Conservation (phyloP, 2,888 invertebrate species). For the Noctua janthe region DNA sequence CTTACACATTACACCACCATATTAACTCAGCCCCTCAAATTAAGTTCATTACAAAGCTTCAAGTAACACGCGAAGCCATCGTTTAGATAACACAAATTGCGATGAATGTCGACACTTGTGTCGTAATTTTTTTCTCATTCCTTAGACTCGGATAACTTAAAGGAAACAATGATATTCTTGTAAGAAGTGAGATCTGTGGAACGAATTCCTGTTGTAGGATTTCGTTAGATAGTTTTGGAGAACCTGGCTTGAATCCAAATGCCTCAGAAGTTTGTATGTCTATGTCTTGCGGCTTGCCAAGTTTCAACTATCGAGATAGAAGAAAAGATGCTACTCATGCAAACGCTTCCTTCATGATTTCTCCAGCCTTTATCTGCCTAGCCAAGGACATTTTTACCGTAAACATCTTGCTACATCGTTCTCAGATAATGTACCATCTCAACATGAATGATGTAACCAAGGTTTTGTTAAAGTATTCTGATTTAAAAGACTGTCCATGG, state of each 20-base stretch:
- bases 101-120: slow-evolving; percentile 11
- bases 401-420: too few relatives aligned
- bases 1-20: neutral
- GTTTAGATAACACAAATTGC: slow-evolving; percentile 47
- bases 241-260: slow-evolving; percentile 2
- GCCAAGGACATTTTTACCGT: neutral
- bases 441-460: too few relatives aligned
- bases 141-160: neutral
- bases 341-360: neutral
- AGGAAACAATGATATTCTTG: neutral
- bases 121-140: slow-evolving; percentile 16
- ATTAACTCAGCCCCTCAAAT: slow-evolving; percentile 24
- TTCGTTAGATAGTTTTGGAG: neutral
- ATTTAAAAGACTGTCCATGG: too few relatives aligned
- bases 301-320: neutral
- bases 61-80: slow-evolving; percentile 38
- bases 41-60: slow-evolving; percentile 21
- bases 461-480: too few relatives aligned
- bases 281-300: slow-evolving; percentile 17
- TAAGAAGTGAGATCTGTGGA: neutral
- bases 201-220: neutral
- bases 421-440: too few relatives aligned
- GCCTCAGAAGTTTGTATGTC: neutral
- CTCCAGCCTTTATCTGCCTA: neutral
- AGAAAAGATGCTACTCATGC: neutral